Evolutionary conservation across 2,888 invertebrate species (phyloP).

Genomic region (Nephrocerus scutellatus): DNA sequence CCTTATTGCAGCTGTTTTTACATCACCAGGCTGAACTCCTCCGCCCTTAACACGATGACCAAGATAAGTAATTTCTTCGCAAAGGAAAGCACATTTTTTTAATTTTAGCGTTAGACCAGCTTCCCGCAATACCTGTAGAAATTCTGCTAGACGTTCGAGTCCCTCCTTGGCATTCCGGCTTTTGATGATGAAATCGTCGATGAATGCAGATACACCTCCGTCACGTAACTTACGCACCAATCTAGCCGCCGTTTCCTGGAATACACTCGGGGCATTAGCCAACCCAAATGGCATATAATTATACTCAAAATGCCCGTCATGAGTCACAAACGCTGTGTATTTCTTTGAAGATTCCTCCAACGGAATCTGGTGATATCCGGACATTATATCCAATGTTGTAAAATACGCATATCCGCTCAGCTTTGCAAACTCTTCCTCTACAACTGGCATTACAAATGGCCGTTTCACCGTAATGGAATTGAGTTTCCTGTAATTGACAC

Average conservation of each 20-base stretch:
- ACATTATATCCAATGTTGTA: too few relatives aligned
- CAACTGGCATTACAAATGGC: too few relatives aligned
- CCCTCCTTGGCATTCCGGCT: slow-evolving; percentile 17
- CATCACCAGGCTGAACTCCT: too few relatives aligned
- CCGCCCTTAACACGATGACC: background rate
- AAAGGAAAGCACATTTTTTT: slow-evolving; percentile 21
- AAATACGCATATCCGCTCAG: too few relatives aligned
- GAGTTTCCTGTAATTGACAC: too few relatives aligned
- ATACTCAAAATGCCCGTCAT: slow-evolving; percentile 18
- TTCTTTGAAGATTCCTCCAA: too few relatives aligned
- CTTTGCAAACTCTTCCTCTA: too few relatives aligned
- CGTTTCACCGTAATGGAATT: too few relatives aligned
- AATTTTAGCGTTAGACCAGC: slow-evolving; percentile 14
- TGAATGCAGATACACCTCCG: slow-evolving; percentile 16
- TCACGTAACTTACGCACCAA: background rate
- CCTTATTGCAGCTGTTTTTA: slow-evolving; percentile 12
- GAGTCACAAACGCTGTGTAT: slow-evolving; percentile 6
- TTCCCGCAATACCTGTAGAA: slow-evolving; percentile 8
- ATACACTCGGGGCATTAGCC: slow-evolving; percentile 17
- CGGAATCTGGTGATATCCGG: too few relatives aligned
- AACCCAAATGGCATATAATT: slow-evolving; percentile 20
- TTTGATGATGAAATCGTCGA: slow-evolving; percentile 22
- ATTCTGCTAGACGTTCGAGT: slow-evolving; percentile 11
- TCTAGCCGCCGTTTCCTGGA: slow-evolving; percentile 14
- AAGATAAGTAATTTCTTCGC: too few relatives aligned